phyloP scores from a whole-genome alignment of 2,797 vertebrate species.

The Sebastes trivittatus region DNA sequence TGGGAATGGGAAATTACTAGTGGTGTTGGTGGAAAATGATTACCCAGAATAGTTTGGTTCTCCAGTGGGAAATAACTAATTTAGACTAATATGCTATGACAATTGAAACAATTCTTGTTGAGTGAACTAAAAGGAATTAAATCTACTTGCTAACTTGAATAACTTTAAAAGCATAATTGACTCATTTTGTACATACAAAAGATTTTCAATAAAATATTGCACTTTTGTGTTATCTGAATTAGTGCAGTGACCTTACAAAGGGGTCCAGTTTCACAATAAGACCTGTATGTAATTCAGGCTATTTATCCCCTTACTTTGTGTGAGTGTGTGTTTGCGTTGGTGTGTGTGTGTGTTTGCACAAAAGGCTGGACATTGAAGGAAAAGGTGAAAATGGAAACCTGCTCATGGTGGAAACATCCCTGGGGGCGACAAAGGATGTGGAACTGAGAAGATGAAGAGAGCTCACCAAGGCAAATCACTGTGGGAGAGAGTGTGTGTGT shows the following conservation, averaged over 20 bases:
- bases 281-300: neutral
- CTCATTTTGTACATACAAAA: neutral
- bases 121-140: neutral
- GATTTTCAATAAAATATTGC: neutral
- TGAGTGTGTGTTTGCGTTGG: neutral
- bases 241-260: slow-evolving; percentile 3
- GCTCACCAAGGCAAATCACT: slow-evolving; percentile 29
- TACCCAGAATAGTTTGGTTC: neutral
- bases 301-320: neutral
- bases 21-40: neutral
- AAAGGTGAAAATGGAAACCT: slow-evolving; percentile 72
- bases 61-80: neutral
- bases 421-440: slow-evolving; percentile 45
- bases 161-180: neutral
- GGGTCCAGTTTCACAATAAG: neutral
- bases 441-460: slow-evolving; percentile 49
- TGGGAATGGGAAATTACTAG: neutral
- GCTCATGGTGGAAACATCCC: slow-evolving; percentile 54
- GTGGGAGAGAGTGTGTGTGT: neutral
- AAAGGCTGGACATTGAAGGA: slow-evolving; percentile 9
- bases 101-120: neutral
- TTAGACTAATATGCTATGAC: neutral
- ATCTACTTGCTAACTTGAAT: neutral
- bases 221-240: neutral
- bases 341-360: neutral